These are phyloP conservation scores for Volucella inanis DNA, from an alignment of 2,888 invertebrate species.

Conservation along the genomic window DNA sequence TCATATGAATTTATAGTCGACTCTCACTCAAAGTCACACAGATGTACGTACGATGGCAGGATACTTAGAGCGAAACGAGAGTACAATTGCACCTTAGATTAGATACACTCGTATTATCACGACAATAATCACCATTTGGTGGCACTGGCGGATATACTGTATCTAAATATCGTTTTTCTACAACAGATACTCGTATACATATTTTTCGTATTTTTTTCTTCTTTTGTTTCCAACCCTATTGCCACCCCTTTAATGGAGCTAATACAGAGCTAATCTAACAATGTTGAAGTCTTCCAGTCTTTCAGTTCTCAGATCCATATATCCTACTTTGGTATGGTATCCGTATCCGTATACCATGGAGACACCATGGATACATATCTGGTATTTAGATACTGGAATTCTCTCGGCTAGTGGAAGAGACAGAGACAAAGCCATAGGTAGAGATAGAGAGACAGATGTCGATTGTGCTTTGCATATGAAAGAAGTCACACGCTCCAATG, in stretches of 20 bases:
- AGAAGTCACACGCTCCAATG: slow-evolving; percentile 66
- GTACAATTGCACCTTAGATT: slow-evolving; percentile 28
- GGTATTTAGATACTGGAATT: not conserved
- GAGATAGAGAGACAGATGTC: slow-evolving; percentile 21
- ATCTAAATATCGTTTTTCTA: too few relatives aligned
- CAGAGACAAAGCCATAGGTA: not conserved
- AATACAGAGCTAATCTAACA: slow-evolving; percentile 30
- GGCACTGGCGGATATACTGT: slow-evolving; percentile 13
- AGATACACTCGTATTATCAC: slow-evolving; percentile 30
- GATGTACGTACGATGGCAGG: not conserved
- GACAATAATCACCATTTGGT: slow-evolving; percentile 54
- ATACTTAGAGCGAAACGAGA: not conserved
- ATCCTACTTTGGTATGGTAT: too few relatives aligned
- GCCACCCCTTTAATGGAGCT: slow-evolving; percentile 6
- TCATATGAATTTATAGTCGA: not conserved
- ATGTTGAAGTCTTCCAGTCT: not conserved
- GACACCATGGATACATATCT: not conserved
- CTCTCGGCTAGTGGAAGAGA: not conserved
- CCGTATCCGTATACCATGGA: too few relatives aligned
- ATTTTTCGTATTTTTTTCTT: not conserved
- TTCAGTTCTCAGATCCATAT: too few relatives aligned
- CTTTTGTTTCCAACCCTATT: not conserved
- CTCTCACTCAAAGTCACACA: too few relatives aligned
- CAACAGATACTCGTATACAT: too few relatives aligned
- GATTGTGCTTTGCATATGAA: slow-evolving; percentile 62